Evolutionary conservation across 1,140 invertebrate genomes (phyloP).

Genomic region (Pentalonia nigronervosa): DNA sequence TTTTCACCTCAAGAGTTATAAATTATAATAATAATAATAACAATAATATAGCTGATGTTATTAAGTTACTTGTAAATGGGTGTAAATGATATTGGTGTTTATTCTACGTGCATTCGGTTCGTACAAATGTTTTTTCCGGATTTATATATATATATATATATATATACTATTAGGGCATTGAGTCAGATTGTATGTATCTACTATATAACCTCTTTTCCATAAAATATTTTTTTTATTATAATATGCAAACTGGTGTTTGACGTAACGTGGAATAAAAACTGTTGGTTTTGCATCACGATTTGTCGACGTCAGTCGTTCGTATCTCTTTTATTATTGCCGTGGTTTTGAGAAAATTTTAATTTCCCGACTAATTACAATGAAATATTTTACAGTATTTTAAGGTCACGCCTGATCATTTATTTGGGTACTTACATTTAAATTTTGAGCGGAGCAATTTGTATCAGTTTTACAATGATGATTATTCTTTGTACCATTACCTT

Average conservation of each 20-base stretch:
- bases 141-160: not conserved
- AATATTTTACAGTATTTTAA: not conserved
- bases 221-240: not conserved
- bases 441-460: not conserved
- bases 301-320: slow-evolving; percentile 1
- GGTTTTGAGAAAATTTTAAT: not conserved
- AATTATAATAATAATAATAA: not conserved
- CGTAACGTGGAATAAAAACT: slow-evolving; percentile 51
- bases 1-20: not conserved
- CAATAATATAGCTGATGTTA: not conserved
- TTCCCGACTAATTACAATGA: not conserved
- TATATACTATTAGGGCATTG: not conserved
- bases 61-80: not conserved
- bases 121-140: not conserved
- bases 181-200: not conserved
- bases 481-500: not conserved
- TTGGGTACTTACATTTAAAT: not conserved
- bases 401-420: not conserved
- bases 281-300: slow-evolving; percentile 52
- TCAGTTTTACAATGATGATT: not conserved
- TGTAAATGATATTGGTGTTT: not conserved
- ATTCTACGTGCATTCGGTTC: not conserved
- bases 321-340: not conserved
- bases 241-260: slow-evolving; percentile 19
- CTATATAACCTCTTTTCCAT: not conserved